phyloP scores from a whole-genome alignment of 2,888 invertebrate genomes.

The Limnephilus rhombicus region DNA sequence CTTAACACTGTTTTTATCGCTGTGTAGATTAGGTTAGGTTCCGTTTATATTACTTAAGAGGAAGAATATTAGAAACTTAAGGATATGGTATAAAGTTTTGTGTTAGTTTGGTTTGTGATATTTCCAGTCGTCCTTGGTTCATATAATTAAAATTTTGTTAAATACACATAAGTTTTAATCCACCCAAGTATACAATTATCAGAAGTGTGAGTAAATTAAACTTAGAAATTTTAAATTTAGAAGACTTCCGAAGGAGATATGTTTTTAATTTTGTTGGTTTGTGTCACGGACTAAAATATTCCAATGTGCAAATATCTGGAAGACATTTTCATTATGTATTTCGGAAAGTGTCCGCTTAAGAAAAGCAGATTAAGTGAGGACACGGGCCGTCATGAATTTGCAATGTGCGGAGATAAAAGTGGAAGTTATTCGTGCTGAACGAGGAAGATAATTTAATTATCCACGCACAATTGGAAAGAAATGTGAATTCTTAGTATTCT shows the following conservation, averaged over 20 bases:
- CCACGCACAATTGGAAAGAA: slow-evolving; percentile 20
- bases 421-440: slow-evolving; percentile 35
- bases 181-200: too few relatives aligned
- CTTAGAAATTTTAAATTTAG: background rate
- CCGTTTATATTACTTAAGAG: background rate
- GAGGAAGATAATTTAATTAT: slow-evolving; percentile 35
- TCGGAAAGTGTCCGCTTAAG: slow-evolving; percentile 30
- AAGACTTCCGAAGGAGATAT: background rate
- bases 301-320: slow-evolving; percentile 4
- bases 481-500: slow-evolving; percentile 10
- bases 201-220: background rate
- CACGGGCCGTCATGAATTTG: slow-evolving; percentile 10
- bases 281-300: background rate
- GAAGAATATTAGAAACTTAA: background rate
- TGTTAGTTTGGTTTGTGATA: background rate
- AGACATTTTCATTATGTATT: slow-evolving; percentile 33
- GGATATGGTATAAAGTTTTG: background rate
- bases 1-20: background rate
- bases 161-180: too few relatives aligned
- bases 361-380: slow-evolving; percentile 34
- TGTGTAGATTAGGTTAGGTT: background rate
- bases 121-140: background rate
- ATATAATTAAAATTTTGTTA: too few relatives aligned
- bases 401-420: slow-evolving; percentile 22
- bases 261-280: background rate